phyloP scores from a whole-genome alignment of 2,888 invertebrate genomes.

The Timema podura region DNA sequence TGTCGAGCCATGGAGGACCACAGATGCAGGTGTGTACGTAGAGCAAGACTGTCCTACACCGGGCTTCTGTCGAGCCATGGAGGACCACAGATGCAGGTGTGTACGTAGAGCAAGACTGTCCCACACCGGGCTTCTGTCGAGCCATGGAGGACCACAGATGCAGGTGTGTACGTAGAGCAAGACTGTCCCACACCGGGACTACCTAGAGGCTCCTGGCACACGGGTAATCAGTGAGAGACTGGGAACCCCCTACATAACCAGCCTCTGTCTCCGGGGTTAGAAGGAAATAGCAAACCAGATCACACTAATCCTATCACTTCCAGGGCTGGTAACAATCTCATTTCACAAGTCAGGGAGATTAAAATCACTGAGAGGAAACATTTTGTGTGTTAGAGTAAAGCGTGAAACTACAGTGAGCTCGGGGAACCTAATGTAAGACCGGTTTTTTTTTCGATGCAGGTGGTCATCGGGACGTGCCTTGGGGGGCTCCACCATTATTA shows the following conservation, averaged over 20 bases:
- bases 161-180: slow-evolving; percentile 44
- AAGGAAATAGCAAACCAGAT: no score
- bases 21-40: slow-evolving; percentile 52
- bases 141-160: slow-evolving; percentile 45
- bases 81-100: slow-evolving; percentile 50
- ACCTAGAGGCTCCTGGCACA: no score
- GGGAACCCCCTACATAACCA: no score
- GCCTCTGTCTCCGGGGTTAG: no score
- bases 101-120: slow-evolving; percentile 29
- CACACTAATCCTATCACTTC: background rate
- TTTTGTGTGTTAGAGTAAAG: background rate
- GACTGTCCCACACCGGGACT: slow-evolving; percentile 41
- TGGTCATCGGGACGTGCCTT: slow-evolving; percentile 74
- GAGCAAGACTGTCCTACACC: slow-evolving; percentile 39
- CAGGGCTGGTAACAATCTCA: background rate
- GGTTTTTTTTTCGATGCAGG: slow-evolving; percentile 48
- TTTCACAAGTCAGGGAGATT: background rate
- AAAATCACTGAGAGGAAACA: no score
- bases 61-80: slow-evolving; percentile 38
- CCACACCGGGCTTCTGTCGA: slow-evolving; percentile 41
- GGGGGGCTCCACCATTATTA: slow-evolving; percentile 79
- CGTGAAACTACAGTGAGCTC: background rate
- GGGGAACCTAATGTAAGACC: slow-evolving; percentile 24
- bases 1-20: slow-evolving; percentile 37
- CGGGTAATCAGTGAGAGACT: no score